These are phyloP conservation scores for Dreissena rostriformis DNA, from an alignment of 1,140 invertebrate species.

Conservation along the genomic window DNA sequence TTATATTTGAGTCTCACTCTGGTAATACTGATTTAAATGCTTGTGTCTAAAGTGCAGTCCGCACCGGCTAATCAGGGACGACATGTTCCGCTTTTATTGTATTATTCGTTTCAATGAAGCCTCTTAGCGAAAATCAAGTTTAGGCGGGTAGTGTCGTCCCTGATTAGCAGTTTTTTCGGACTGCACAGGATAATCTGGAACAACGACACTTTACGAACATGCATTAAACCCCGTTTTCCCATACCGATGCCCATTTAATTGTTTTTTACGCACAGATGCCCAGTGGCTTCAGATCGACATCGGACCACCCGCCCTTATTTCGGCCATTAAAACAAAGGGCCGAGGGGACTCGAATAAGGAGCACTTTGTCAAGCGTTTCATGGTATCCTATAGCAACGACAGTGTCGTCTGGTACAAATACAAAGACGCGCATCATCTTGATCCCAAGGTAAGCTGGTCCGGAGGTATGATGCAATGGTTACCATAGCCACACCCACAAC, in stretches of 20 bases:
- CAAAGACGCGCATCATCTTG: slow-evolving; percentile 84
- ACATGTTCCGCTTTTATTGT: too few species aligned
- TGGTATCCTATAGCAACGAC: slow-evolving; percentile 84
- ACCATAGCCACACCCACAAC: background rate
- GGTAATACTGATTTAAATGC: too few species aligned
- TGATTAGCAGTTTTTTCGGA: too few species aligned
- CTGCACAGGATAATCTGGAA: too few species aligned
- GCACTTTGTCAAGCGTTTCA: slow-evolving; percentile 84
- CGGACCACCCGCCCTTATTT: slow-evolving; percentile 84
- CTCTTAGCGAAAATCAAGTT: too few species aligned
- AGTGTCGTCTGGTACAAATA: slow-evolving; percentile 84
- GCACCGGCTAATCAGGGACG: too few species aligned
- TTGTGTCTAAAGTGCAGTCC: too few species aligned
- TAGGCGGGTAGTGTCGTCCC: too few species aligned
- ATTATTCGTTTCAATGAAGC: too few species aligned
- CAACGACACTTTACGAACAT: too few species aligned
- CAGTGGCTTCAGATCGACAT: slow-evolving; percentile 85
- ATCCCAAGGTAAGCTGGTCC: slow-evolving; percentile 82
- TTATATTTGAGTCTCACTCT: too few species aligned
- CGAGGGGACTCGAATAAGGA: slow-evolving; percentile 83
- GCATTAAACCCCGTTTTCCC: too few species aligned
- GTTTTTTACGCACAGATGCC: slow-evolving; percentile 76
- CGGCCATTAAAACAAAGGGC: slow-evolving; percentile 84
- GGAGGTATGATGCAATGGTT: background rate
- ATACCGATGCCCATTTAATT: background rate